Percentiles rank a stretch among this genome's conserved stretches.
Conservation (phyloP, 2,888 invertebrate species). For the Plebejus melissa region DNA sequence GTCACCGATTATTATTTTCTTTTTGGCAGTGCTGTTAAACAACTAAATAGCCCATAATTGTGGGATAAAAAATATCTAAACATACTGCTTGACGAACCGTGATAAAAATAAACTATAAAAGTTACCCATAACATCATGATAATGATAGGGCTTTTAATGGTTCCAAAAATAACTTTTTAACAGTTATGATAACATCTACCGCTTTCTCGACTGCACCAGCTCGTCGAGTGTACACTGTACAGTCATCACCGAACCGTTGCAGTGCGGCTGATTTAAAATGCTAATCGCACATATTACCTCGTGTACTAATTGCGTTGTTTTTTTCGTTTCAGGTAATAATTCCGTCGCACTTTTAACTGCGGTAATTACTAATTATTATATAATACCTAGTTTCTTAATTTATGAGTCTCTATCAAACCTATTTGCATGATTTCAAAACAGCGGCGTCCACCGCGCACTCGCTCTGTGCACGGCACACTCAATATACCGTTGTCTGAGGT, state of each 20-base stretch:
- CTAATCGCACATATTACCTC: slow-evolving; percentile 12
- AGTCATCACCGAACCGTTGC: neutral
- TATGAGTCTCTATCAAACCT: neutral
- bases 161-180: neutral
- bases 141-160: neutral
- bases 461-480: neutral
- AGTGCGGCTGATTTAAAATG: neutral
- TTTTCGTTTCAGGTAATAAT: slow-evolving; percentile 19
- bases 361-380: slow-evolving; percentile 15
- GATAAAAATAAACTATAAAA: neutral
- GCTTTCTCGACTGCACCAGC: neutral
- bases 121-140: neutral
- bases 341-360: neutral
- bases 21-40: too few relatives aligned
- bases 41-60: too few relatives aligned
- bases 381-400: neutral
- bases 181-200: neutral
- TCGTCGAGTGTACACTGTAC: neutral
- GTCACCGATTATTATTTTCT: too few relatives aligned
- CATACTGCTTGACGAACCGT: neutral
- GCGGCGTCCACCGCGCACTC: neutral
- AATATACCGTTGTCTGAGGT: neutral
- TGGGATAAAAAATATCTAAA: too few relatives aligned
- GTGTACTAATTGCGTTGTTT: slow-evolving; percentile 15
- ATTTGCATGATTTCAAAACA: neutral